A percentile compares a stretch with the other conserved stretches of the same genome.
Conservation (phyloP, 2,888 invertebrate genomes). For the Pristionchus exspectatus region DNA sequence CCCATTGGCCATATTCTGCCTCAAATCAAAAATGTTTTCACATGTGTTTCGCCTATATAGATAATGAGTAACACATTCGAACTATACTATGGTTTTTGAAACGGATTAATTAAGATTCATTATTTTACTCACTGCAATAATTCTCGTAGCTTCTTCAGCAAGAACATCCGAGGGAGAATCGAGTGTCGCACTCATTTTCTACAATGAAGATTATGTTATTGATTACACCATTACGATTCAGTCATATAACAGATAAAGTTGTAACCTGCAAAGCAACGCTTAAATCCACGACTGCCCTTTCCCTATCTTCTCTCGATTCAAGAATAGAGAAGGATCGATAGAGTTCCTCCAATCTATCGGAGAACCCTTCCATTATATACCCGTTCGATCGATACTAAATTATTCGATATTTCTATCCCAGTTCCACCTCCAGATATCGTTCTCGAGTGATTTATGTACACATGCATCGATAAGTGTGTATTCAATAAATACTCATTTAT, state of each 20-base stretch:
- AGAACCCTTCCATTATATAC: slow-evolving; percentile 32
- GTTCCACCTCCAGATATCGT: not conserved
- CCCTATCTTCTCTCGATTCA: slow-evolving; percentile 7
- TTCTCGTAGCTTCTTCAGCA: slow-evolving; percentile 41
- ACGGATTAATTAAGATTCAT: not conserved
- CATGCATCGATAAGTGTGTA: not conserved
- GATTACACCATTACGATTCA: not conserved
- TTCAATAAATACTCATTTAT: not conserved
- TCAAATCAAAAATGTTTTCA: not conserved
- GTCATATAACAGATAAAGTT: no score
- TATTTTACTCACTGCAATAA: slow-evolving; percentile 1
- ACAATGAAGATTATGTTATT: not conserved
- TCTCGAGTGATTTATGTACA: slow-evolving; percentile 30
- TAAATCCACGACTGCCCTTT: slow-evolving; percentile 8
- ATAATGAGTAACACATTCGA: not conserved
- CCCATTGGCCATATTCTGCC: slow-evolving; percentile 36
- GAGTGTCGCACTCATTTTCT: slow-evolving; percentile 49
- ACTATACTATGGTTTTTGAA: not conserved
- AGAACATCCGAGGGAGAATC: slow-evolving; percentile 39
- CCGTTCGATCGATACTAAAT: slow-evolving; percentile 2
- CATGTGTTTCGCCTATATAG: not conserved
- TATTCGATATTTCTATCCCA: not conserved
- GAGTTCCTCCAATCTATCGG: slow-evolving; percentile 19
- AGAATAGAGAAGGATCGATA: slow-evolving; percentile 37
- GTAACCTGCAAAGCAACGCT: not conserved